A percentile compares a stretch with the other conserved stretches of the same genome.
phyloP scores from a whole-genome alignment of 2,113 vertebrate species.

The Xiphophorus couchianus region DNA sequence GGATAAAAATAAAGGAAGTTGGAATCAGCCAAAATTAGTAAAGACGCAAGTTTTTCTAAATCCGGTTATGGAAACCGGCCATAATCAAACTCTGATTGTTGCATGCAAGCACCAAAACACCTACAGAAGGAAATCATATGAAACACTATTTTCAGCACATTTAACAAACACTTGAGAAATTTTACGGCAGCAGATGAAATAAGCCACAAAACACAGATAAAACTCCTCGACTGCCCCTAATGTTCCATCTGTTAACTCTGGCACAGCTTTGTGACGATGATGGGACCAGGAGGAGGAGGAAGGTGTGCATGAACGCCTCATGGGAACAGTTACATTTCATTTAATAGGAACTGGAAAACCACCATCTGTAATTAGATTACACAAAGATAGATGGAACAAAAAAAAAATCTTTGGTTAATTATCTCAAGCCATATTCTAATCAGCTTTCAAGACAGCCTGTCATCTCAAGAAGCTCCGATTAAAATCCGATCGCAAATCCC shows the following conservation, averaged over 20 bases:
- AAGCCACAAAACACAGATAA: slow-evolving; percentile 29
- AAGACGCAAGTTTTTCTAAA: too few species aligned
- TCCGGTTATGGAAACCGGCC: not conserved
- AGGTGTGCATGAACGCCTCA: slow-evolving; percentile 37
- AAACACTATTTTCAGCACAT: slow-evolving; percentile 7
- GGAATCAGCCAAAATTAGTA: too few species aligned
- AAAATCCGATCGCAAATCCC: slow-evolving; percentile 66
- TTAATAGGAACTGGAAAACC: slow-evolving; percentile 72
- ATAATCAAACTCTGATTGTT: not conserved
- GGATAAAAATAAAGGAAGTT: not conserved
- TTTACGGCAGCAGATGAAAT: slow-evolving; percentile 7
- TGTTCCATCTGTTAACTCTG: slow-evolving; percentile 62
- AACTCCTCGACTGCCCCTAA: slow-evolving; percentile 44
- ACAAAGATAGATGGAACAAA: slow-evolving; percentile 53
- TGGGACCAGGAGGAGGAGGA: slow-evolving; percentile 43
- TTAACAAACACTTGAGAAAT: slow-evolving; percentile 18
- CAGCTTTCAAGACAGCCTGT: slow-evolving; percentile 59
- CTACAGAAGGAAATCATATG: slow-evolving; percentile 3
- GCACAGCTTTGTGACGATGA: slow-evolving; percentile 40
- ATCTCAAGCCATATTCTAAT: slow-evolving; percentile 81
- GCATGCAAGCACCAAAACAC: slow-evolving; percentile 6
- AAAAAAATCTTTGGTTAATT: slow-evolving; percentile 71
- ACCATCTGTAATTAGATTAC: slow-evolving; percentile 79
- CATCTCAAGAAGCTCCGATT: slow-evolving; percentile 57
- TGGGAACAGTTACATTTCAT: slow-evolving; percentile 71